Percentiles rank a stretch among this genome's conserved stretches.
These are phyloP conservation scores for Potamarius usumacintae DNA, from an alignment of 2,113 vertebrate genomes.

Conservation along the genomic window DNA sequence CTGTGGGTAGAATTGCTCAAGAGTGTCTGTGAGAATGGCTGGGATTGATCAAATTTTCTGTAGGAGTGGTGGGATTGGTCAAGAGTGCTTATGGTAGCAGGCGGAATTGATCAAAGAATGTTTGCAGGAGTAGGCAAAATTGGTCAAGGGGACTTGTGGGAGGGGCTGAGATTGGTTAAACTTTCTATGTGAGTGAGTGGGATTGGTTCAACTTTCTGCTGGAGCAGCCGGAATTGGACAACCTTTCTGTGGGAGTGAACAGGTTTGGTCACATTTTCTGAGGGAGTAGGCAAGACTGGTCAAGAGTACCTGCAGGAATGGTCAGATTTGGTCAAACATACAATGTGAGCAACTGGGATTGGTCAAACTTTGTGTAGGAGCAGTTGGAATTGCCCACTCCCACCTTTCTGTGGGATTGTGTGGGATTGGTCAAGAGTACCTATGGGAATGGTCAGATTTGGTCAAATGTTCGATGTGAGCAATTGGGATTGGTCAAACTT, in stretches of 20 bases:
- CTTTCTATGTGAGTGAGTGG: neutral
- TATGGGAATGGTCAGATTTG: no score
- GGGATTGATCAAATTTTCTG: neutral
- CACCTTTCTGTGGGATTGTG: neutral
- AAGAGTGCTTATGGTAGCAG: neutral
- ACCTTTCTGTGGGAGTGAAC: neutral
- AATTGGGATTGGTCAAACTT: neutral
- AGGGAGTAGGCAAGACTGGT: neutral
- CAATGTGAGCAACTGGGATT: neutral
- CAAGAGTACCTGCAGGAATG: neutral
- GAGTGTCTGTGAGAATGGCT: neutral
- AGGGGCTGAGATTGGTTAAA: neutral
- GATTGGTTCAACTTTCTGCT: neutral
- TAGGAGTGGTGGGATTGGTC: neutral
- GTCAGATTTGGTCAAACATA: neutral
- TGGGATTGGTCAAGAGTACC: neutral
- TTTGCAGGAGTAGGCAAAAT: neutral
- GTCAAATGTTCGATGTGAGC: neutral
- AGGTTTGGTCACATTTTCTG: neutral
- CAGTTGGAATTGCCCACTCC: neutral
- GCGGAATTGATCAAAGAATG: no score
- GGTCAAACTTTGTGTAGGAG: neutral
- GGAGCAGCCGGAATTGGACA: neutral
- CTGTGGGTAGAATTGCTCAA: neutral
- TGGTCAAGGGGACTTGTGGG: neutral